phyloP scores from a whole-genome alignment of 2,797 vertebrate species.

The Sebastiscus albofasciatus region DNA sequence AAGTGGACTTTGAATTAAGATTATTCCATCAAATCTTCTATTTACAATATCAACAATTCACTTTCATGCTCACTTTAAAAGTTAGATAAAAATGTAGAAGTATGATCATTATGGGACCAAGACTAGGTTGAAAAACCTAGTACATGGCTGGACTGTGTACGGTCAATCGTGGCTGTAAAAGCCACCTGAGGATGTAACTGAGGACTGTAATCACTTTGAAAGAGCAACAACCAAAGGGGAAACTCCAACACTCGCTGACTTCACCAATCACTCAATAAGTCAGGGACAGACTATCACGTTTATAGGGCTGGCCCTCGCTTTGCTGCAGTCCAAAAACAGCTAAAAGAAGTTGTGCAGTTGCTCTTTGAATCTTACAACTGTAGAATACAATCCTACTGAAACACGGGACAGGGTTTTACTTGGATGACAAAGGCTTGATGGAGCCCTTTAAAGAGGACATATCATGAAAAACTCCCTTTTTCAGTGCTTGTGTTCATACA shows the following conservation, averaged over 20 bases:
- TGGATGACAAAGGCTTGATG: background rate
- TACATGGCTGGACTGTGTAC: background rate
- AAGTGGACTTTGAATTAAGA: background rate
- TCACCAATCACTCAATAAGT: background rate
- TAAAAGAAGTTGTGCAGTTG: background rate
- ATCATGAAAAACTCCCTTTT: too few species aligned
- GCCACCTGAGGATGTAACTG: background rate
- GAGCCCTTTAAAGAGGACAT: background rate
- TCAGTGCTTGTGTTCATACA: too few species aligned
- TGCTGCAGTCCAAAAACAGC: too few species aligned
- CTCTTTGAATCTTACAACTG: background rate
- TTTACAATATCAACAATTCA: background rate
- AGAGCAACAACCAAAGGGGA: background rate
- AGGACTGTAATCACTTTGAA: background rate
- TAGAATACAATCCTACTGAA: background rate
- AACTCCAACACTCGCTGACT: background rate
- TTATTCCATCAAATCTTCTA: background rate
- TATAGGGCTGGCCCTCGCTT: background rate
- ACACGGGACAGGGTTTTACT: background rate
- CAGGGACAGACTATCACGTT: too few species aligned
- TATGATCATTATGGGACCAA: background rate
- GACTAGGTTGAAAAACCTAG: too few species aligned
- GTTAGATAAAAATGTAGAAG: background rate
- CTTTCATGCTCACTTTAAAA: background rate
- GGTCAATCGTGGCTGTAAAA: background rate